Base-by-base conservation (phyloP, 2,888 invertebrate species). In the Rhopalosiphum nymphaeae region DNA sequence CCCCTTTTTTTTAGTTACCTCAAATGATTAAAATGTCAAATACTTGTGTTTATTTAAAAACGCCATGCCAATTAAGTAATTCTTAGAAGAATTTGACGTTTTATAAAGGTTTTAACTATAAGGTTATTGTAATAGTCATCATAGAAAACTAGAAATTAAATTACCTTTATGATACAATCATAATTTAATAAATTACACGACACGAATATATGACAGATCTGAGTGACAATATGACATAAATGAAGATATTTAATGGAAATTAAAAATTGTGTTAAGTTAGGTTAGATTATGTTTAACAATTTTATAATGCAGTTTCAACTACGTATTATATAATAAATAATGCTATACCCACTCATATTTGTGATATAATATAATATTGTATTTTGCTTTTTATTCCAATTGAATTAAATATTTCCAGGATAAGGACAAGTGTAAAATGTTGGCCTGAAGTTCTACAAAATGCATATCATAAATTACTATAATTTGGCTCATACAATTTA, bases 401-500 rank as follows among this genome's bases (percentile, higher is more conserved):
- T 42, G 36, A 42, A 53, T 57, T 7, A 56, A 56, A 57, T 13
- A 42, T 49, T 36, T 89, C 56, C 89, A 42, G 26, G 2, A 56
- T 89, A 56, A 89, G 26, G 56, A 87, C 87, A 87, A 42, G 78
- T 78, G 36, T 78, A 36, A 36, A 91, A 78, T 67, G 61, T 91
- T 78, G 90, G 90, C 90, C 67, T n/a, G 61, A 61, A 91, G n/a
- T 49, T n/a, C n/a, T 29, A 46, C 46, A n/a, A 44, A 44, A 49
- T 13, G 49, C 25, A 49, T 26, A 91, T 91, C 53, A 92, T 91
- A 53, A 91, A 91, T 49, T 91, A 84, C 84, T 29, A 36, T 87
- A 88, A 88, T 92, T 86, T 92, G 92, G 92, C 92, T 92, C 92
- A 21, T 87, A 42, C 67, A 36, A 49, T 87, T 87, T 16, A 87